Evolutionary conservation across 2,888 invertebrate species (phyloP).

Genomic region (Mythimna ferrago): DNA sequence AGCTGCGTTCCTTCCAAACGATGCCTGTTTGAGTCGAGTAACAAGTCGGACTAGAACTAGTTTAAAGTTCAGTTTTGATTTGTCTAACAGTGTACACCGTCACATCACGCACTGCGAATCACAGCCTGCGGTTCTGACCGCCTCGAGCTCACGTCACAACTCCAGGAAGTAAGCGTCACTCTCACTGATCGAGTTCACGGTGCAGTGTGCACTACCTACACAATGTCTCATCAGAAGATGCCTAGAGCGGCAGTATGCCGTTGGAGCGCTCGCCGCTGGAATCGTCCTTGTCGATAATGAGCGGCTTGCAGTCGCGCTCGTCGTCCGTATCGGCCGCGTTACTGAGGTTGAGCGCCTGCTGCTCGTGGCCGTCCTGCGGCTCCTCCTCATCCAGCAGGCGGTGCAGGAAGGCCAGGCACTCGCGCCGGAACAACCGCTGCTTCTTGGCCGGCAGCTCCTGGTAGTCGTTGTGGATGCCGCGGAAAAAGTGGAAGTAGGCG

Average conservation of each 20-base stretch:
- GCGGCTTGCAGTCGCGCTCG: slow-evolving; percentile 27
- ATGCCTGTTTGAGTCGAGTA: background rate
- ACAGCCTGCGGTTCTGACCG: background rate
- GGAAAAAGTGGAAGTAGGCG: slow-evolving; percentile 86
- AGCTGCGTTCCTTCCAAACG: background rate
- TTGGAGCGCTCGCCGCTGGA: background rate
- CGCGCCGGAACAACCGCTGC: slow-evolving; percentile 80
- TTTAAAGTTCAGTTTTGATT: background rate
- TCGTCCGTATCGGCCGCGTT: slow-evolving; percentile 47
- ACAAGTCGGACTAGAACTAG: slow-evolving; percentile 1
- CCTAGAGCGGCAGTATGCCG: slow-evolving; percentile 32
- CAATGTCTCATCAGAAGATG: background rate
- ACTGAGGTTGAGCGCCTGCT: slow-evolving; percentile 68
- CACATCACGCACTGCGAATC: background rate
- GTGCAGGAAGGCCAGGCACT: slow-evolving; percentile 80
- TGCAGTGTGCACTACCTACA: background rate
- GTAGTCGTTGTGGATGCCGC: slow-evolving; percentile 83
- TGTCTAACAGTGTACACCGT: background rate
- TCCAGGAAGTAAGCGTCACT: background rate
- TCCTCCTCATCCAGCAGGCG: slow-evolving; percentile 82
- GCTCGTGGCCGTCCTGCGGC: slow-evolving; percentile 23
- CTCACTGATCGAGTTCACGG: background rate
- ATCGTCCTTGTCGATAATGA: slow-evolving; percentile 21
- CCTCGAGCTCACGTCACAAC: background rate
- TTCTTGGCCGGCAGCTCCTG: slow-evolving; percentile 75